phyloP scores from a whole-genome alignment of 2,888 invertebrate genomes.

The Iselma pallidipennis region DNA sequence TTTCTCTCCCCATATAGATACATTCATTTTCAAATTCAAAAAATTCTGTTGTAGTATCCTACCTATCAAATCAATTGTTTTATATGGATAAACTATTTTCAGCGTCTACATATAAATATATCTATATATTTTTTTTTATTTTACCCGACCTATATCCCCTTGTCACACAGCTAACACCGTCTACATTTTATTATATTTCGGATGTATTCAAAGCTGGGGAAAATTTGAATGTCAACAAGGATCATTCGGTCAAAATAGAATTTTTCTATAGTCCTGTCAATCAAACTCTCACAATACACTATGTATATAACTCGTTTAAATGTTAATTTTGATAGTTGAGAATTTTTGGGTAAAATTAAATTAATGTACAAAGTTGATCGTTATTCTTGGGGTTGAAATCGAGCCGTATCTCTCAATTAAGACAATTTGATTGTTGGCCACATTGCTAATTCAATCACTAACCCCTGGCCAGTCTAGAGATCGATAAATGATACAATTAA shows the following conservation, averaged over 20 bases:
- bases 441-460: constrained; percentile 39
- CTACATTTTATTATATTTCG: constrained; percentile 48
- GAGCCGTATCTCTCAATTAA: constrained; percentile 46
- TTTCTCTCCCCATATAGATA: not conserved
- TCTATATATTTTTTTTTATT: constrained; percentile 1
- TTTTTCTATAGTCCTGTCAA: constrained; percentile 40
- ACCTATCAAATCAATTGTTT: constrained; percentile 1
- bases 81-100: not conserved
- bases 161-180: constrained; percentile 44
- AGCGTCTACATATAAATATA: not conserved
- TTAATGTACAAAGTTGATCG: not conserved
- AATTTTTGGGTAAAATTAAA: not conserved
- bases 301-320: no score
- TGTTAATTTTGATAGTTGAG: not conserved
- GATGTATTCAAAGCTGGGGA: constrained; percentile 52
- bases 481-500: constrained; percentile 38
- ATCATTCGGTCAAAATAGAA: constrained; percentile 48
- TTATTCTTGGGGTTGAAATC: not conserved
- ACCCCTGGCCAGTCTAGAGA: constrained; percentile 31
- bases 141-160: constrained; percentile 34
- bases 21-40: not conserved
- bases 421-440: constrained; percentile 41
- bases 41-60: not conserved
- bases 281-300: constrained; percentile 22
- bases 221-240: constrained; percentile 59